phyloP scores from a whole-genome alignment of 1,140 invertebrate species.

The Acyrthosiphon pisum region DNA sequence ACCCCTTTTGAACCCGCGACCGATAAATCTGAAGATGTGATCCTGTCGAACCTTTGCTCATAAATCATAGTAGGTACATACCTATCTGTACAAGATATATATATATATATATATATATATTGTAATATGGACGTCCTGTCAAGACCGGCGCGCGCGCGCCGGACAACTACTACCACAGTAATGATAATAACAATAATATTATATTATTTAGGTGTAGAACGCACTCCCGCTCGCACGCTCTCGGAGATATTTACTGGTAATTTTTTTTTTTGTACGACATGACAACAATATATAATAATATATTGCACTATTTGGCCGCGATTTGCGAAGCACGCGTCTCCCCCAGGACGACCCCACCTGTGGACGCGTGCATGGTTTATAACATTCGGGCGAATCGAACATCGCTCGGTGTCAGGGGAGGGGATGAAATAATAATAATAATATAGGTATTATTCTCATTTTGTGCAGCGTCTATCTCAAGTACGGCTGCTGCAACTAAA shows the following conservation, averaged over 20 bases:
- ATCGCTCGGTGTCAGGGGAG: not conserved
- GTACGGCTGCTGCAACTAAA: no score
- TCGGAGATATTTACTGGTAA: not conserved
- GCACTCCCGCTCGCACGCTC: not conserved
- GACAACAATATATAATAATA: not conserved
- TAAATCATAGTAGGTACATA: conserved; percentile 42
- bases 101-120: not conserved
- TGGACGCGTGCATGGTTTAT: not conserved
- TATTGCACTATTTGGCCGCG: no score
- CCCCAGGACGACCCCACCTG: not conserved
- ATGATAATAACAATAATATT: not conserved
- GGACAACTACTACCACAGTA: not conserved
- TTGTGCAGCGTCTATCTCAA: not conserved
- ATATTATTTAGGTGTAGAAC: not conserved
- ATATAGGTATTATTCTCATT: not conserved
- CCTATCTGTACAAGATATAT: not conserved
- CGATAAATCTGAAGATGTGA: conserved; percentile 57
- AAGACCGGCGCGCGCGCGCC: not conserved
- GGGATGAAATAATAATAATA: not conserved
- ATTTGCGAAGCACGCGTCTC: not conserved
- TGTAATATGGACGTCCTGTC: not conserved
- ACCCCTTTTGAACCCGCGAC: conserved; percentile 49
- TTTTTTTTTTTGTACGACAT: not conserved
- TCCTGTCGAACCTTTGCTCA: conserved; percentile 55
- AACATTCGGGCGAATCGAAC: not conserved